phyloP scores from a whole-genome alignment of 2,113 vertebrate genomes.

The Podiceps cristatus region DNA sequence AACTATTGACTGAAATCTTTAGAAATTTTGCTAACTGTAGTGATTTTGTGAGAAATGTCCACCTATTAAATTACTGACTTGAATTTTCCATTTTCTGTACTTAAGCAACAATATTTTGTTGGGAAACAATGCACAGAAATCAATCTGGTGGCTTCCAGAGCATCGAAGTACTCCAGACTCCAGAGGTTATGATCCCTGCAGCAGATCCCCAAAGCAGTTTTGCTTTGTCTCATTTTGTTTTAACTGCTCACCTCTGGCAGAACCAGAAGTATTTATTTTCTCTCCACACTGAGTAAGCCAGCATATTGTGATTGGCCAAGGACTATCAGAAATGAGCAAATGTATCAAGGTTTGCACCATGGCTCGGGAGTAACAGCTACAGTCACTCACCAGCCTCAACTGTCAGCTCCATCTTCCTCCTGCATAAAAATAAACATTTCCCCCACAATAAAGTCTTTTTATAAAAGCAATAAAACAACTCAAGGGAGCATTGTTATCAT shows the following conservation, averaged over 20 bases:
- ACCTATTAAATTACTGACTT: background rate
- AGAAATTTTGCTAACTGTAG: background rate
- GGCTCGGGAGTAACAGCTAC: slow-evolving; percentile 60
- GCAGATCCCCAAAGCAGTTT: background rate
- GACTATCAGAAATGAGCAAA: slow-evolving; percentile 60
- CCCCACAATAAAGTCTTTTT: slow-evolving; percentile 77
- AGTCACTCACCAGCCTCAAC: slow-evolving; percentile 71
- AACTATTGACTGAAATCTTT: background rate
- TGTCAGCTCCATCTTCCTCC: slow-evolving; percentile 75
- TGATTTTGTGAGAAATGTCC: background rate
- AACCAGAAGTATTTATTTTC: slow-evolving; percentile 63
- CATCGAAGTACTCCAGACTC: background rate
- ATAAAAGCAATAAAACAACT: slow-evolving; percentile 81
- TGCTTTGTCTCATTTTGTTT: slow-evolving; percentile 25
- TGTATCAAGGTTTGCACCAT: slow-evolving; percentile 27
- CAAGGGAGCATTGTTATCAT: slow-evolving; percentile 79
- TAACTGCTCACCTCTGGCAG: slow-evolving; percentile 51
- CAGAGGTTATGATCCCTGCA: background rate
- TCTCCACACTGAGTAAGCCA: background rate
- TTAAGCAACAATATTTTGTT: background rate
- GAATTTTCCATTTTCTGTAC: background rate
- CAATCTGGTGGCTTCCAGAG: background rate
- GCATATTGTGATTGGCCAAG: slow-evolving; percentile 24
- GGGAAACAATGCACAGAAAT: background rate
- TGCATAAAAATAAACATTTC: slow-evolving; percentile 82